Conservation (phyloP, 2,113 vertebrate genomes). For the Pluvianellus socialis region DNA sequence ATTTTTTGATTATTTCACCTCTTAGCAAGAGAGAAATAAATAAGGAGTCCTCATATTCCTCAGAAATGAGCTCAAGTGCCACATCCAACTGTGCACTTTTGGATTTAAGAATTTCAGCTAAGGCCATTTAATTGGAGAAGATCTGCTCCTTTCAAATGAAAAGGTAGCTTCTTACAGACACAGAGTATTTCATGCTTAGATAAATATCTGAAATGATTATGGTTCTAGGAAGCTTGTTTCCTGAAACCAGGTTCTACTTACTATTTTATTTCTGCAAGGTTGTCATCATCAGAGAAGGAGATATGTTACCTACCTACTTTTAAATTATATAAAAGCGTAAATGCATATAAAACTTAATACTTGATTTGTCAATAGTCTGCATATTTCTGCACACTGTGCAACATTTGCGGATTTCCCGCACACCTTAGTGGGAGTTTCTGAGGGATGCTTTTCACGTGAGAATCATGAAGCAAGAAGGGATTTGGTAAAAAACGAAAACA, state of each 20-base stretch:
- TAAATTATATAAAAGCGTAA: neutral
- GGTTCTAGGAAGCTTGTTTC: neutral
- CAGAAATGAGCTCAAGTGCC: neutral
- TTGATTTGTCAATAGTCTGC: neutral
- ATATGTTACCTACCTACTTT: neutral
- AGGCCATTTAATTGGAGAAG: neutral
- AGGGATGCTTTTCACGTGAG: neutral
- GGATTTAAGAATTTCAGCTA: neutral
- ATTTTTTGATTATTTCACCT: neutral
- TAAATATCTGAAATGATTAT: neutral
- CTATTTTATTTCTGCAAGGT: neutral
- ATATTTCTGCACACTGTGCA: neutral
- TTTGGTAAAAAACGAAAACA: neutral
- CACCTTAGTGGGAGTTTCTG: neutral
- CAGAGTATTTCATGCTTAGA: neutral
- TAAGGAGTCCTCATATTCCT: neutral
- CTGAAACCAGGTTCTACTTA: neutral
- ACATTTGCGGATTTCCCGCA: neutral
- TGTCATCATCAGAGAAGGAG: neutral
- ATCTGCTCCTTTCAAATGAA: neutral
- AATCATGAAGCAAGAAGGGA: neutral
- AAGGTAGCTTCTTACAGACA: neutral
- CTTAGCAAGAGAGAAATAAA: neutral
- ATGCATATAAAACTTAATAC: neutral
- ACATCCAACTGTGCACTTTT: neutral